These are phyloP conservation scores for Arnoldichthys spilopterus DNA, from an alignment of 2,797 vertebrate species.

Conservation along the genomic window DNA sequence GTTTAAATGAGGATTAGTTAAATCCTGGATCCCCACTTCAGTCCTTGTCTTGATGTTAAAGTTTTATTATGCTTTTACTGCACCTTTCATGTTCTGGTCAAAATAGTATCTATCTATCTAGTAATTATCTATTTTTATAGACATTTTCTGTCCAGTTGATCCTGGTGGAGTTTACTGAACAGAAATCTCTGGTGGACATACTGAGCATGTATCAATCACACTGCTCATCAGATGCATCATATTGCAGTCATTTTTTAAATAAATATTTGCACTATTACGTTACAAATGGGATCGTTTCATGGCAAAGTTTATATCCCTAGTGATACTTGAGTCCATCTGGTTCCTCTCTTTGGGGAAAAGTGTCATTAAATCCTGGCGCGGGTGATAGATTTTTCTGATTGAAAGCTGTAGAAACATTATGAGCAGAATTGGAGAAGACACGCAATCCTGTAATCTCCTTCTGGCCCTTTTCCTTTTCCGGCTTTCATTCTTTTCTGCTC, in stretches of 20 bases:
- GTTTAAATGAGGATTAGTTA: neutral
- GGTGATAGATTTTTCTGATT: neutral
- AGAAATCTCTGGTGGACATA: neutral
- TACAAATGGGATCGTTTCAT: neutral
- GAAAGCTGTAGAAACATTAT: neutral
- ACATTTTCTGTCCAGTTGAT: neutral
- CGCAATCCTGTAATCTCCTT: neutral
- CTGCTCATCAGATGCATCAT: neutral
- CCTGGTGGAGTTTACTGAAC: neutral
- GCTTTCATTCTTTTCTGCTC: neutral
- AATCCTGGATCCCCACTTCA: neutral
- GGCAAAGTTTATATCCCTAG: neutral
- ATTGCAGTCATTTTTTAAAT: neutral
- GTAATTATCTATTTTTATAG: no score
- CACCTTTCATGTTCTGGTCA: no score
- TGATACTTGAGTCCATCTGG: neutral
- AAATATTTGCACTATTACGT: neutral
- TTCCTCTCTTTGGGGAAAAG: neutral
- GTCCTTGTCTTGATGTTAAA: no score
- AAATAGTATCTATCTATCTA: no score
- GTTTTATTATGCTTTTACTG: no score
- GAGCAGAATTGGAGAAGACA: slow-evolving; percentile 13
- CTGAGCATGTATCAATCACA: neutral
- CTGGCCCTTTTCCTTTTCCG: neutral
- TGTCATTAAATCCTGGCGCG: neutral